phyloP scores from a whole-genome alignment of 2,797 vertebrate genomes.

The Setipinna tenuifilis region DNA sequence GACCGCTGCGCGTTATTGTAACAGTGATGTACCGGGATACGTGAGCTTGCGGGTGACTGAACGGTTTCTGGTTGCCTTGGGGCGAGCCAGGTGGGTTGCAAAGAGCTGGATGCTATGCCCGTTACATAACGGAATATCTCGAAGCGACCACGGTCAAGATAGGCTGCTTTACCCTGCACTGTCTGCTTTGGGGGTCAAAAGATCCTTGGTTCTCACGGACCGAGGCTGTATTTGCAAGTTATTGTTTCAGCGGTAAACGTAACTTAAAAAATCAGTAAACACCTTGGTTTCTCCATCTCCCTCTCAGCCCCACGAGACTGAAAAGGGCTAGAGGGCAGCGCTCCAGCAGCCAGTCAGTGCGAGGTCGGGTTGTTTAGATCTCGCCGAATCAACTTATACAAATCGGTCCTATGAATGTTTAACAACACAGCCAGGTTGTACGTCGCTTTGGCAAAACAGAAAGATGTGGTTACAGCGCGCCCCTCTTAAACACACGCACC shows the following conservation, averaged over 20 bases:
- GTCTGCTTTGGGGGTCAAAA: neutral
- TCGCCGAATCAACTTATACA: neutral
- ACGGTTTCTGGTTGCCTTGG: neutral
- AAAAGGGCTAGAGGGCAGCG: neutral
- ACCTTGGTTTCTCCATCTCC: neutral
- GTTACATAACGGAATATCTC: slow-evolving; percentile 20
- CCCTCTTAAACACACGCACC: neutral
- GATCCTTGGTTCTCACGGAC: neutral
- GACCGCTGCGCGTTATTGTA: neutral
- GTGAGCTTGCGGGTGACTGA: neutral
- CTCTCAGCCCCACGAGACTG: neutral
- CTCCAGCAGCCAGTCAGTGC: neutral
- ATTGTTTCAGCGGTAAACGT: neutral
- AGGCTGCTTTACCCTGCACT: neutral
- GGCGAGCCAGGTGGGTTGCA: slow-evolving; percentile 1
- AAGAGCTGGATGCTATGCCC: slow-evolving; percentile 24
- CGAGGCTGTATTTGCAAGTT: neutral
- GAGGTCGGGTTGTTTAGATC: neutral
- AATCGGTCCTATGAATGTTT: neutral
- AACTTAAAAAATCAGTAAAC: neutral
- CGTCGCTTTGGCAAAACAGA: neutral
- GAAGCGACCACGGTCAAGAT: neutral
- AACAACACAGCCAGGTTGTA: neutral
- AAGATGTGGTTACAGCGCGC: neutral
- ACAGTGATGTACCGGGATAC: neutral